Percentiles rank a stretch among this genome's conserved stretches.
phyloP scores from a whole-genome alignment of 2,113 vertebrate genomes.

The Fulica atra region DNA sequence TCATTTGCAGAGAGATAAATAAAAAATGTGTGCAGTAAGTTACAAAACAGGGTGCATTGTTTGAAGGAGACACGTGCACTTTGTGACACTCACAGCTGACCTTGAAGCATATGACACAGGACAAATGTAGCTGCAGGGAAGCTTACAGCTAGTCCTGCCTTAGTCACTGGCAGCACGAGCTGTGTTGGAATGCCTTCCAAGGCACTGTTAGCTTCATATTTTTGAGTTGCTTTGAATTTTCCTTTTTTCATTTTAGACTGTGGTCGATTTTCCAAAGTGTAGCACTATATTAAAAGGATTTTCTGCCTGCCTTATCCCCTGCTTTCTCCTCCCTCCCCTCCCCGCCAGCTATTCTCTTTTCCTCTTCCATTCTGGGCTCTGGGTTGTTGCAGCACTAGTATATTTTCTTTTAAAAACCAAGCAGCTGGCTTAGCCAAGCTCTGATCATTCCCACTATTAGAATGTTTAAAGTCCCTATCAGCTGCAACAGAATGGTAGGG shows the following conservation, averaged over 20 bases:
- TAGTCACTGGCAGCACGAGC: not conserved
- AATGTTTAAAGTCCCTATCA: constrained; percentile 37
- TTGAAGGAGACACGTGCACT: not conserved
- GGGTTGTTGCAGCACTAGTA: not conserved
- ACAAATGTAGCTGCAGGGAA: not conserved
- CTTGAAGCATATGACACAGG: not conserved
- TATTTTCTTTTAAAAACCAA: not conserved
- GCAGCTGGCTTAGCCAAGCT: not conserved
- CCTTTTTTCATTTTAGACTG: not conserved
- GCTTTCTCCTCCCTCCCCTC: not conserved
- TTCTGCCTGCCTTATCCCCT: not conserved
- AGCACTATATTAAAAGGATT: not conserved
- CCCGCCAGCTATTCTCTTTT: not conserved
- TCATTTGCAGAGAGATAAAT: constrained; percentile 17
- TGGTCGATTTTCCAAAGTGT: not conserved
- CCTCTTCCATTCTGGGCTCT: not conserved
- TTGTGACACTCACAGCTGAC: not conserved
- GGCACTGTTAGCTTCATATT: not conserved
- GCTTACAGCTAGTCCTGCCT: not conserved
- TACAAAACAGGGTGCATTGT: not conserved
- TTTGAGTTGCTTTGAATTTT: constrained; percentile 10
- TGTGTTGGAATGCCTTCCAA: not conserved
- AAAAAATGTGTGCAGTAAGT: not conserved
- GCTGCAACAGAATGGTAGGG: not conserved
- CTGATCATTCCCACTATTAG: constrained; percentile 35